phyloP scores from a whole-genome alignment of 2,113 vertebrate genomes.

The Crotalus viridis region DNA sequence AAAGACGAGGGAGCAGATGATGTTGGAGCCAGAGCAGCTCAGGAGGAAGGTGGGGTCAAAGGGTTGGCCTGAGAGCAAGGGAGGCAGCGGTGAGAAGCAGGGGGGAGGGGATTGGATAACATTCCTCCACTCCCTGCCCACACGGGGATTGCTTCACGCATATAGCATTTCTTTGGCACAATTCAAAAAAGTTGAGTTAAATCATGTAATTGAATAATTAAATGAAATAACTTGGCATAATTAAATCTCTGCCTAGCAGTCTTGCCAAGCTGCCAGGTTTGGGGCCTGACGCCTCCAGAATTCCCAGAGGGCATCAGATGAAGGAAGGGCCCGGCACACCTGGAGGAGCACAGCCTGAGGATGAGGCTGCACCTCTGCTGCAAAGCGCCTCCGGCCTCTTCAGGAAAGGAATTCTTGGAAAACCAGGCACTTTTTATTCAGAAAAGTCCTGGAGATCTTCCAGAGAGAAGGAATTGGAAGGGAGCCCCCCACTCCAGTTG shows the following conservation, averaged over 20 bases:
- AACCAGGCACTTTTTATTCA: neutral
- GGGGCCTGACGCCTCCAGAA: neutral
- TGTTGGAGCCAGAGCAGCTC: slow-evolving; percentile 43
- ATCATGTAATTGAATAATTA: neutral
- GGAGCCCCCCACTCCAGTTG: neutral
- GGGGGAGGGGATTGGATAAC: neutral
- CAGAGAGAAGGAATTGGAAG: neutral
- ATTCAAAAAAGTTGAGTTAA: neutral
- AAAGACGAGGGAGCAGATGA: slow-evolving; percentile 52
- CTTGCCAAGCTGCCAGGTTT: neutral
- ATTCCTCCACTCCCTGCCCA: neutral
- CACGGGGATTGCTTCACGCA: neutral
- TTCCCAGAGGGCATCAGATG: neutral
- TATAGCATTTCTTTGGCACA: neutral
- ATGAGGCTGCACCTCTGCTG: neutral
- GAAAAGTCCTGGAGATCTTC: neutral
- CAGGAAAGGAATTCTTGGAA: neutral
- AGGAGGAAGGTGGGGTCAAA: slow-evolving; percentile 47
- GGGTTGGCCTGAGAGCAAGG: slow-evolving; percentile 11
- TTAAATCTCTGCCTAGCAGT: neutral
- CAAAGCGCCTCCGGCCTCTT: neutral
- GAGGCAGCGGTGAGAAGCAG: neutral
- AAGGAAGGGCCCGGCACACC: neutral
- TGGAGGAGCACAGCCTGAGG: neutral
- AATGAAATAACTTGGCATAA: neutral